Conservation (phyloP, 2,113 vertebrate species). For the Nymphicus hollandicus region DNA sequence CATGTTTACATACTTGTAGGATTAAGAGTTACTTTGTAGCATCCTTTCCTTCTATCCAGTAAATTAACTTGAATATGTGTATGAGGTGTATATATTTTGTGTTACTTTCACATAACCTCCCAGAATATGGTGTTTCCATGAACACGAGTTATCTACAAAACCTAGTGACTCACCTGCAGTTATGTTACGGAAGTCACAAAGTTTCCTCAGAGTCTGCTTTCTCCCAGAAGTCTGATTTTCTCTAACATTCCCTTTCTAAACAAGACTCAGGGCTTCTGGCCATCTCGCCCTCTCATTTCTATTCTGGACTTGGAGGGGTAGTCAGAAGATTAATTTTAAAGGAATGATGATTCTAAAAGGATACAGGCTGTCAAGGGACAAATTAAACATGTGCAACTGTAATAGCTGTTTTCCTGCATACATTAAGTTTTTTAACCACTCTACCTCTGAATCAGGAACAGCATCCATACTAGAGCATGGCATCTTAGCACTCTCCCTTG, state of each 20-base stretch:
- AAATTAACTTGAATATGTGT: background rate
- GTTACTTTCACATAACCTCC: background rate
- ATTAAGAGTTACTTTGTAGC: background rate
- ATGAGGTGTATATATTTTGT: background rate
- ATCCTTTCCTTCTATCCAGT: background rate
- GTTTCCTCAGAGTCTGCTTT: background rate
- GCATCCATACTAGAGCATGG: background rate
- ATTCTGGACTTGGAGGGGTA: background rate
- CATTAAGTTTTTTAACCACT: background rate
- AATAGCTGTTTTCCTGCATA: background rate
- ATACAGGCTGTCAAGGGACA: background rate
- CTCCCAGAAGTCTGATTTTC: background rate
- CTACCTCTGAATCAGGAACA: background rate
- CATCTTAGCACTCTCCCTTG: background rate
- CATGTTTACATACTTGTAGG: background rate
- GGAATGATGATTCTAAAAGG: background rate
- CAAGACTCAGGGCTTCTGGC: background rate
- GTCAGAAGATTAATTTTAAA: background rate
- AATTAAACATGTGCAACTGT: background rate
- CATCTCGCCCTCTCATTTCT: background rate
- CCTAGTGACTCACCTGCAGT: background rate
- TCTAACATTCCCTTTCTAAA: background rate
- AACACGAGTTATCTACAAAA: background rate
- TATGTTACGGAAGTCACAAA: background rate
- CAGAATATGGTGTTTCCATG: background rate